Conservation (phyloP, 2,888 invertebrate genomes). For the Colostygia pectinataria region DNA sequence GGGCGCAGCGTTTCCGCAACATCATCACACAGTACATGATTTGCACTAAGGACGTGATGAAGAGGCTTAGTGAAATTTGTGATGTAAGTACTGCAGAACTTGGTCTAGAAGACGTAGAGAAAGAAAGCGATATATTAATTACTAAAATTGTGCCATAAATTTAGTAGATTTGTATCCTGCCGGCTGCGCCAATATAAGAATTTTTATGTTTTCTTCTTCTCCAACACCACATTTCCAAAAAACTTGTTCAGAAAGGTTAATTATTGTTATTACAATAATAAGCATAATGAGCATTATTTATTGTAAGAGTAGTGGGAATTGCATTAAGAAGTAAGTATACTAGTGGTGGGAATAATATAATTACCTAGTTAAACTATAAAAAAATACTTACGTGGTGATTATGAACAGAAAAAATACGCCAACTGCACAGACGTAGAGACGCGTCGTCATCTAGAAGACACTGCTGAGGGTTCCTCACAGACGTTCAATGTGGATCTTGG, state of each 20-base stretch:
- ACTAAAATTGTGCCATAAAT: too few species aligned
- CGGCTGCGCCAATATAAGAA: not conserved
- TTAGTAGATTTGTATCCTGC: too few species aligned
- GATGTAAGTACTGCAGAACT: slow-evolving; percentile 51
- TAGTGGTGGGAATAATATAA: too few species aligned
- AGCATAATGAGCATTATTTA: too few species aligned
- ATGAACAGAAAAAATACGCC: slow-evolving; percentile 67
- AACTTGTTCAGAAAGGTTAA: too few species aligned
- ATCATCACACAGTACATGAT: slow-evolving; percentile 76
- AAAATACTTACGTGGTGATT: not conserved
- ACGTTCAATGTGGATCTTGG: slow-evolving; percentile 60
- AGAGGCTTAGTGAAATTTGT: slow-evolving; percentile 67
- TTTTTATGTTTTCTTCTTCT: too few species aligned
- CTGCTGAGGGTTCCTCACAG: slow-evolving; percentile 33
- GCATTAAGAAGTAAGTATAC: too few species aligned
- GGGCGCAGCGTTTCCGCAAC: slow-evolving; percentile 66
- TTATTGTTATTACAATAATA: too few species aligned
- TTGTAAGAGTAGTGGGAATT: too few species aligned
- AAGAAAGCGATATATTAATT: too few species aligned
- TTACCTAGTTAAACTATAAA: too few species aligned
- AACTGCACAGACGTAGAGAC: slow-evolving; percentile 73
- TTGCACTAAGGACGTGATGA: slow-evolving; percentile 75
- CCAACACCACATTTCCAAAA: too few species aligned
- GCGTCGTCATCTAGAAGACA: slow-evolving; percentile 38
- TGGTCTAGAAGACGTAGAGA: not conserved